These are phyloP conservation scores for Lasius platythorax DNA, from an alignment of 2,888 invertebrate genomes.

Conservation along the genomic window DNA sequence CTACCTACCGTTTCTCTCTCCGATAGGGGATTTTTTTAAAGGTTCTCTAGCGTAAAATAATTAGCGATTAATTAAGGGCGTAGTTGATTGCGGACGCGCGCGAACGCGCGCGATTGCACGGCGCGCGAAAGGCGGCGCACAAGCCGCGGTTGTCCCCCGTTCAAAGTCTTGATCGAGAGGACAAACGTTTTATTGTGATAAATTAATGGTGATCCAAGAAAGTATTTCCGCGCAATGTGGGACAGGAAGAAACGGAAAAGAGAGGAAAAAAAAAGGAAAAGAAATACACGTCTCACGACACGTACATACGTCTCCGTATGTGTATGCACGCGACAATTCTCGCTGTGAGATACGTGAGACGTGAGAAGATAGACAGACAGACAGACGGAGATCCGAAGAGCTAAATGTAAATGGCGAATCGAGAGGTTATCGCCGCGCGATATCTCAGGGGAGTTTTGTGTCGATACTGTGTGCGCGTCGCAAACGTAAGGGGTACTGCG, in stretches of 20 bases:
- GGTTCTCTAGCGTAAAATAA: conserved; percentile 75
- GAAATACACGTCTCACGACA: conserved; percentile 50
- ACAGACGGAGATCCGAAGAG: conserved; percentile 59
- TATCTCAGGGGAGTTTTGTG: conserved; percentile 56
- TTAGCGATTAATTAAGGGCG: conserved; percentile 54
- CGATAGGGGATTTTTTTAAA: conserved; percentile 79
- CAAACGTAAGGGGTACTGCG: conserved; percentile 46
- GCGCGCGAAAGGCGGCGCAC: not conserved
- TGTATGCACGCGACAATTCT: conserved; percentile 19
- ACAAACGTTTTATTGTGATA: conserved; percentile 85
- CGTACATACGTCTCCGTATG: conserved; percentile 6
- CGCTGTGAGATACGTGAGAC: conserved; percentile 9
- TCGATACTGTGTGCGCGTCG: conserved; percentile 46
- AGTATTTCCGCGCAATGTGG: conserved; percentile 82
- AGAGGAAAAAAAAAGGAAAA: not conserved
- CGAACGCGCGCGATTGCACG: conserved; percentile 48
- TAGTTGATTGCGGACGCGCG: conserved; percentile 49
- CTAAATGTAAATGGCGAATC: conserved; percentile 34
- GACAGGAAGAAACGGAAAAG: conserved; percentile 52
- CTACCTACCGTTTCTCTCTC: conserved; percentile 79
- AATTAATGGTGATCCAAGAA: conserved; percentile 86
- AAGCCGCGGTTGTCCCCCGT: conserved; percentile 71
- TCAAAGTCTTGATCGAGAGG: conserved; percentile 72
- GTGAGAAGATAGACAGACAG: conserved; percentile 60
- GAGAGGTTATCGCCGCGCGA: conserved; percentile 57